phyloP scores from a whole-genome alignment of 2,797 vertebrate genomes.

The Phalanger gymnotis region DNA sequence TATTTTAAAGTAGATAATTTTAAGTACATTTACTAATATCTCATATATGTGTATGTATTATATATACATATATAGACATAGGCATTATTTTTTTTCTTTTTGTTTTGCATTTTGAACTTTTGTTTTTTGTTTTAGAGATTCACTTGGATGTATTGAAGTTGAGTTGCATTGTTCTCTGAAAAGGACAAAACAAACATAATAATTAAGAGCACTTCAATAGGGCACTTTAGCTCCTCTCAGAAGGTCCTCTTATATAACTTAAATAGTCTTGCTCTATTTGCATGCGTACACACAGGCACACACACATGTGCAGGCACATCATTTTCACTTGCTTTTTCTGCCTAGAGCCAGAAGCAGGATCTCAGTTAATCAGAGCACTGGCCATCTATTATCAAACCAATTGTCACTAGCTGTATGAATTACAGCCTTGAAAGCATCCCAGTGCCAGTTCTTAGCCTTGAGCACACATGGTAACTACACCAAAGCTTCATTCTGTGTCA shows the following conservation, averaged over 20 bases:
- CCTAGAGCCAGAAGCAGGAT: not conserved
- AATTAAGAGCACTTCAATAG: too few species aligned
- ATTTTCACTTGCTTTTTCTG: not conserved
- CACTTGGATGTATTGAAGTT: too few species aligned
- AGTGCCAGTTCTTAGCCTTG: not conserved
- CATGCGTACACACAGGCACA: too few species aligned
- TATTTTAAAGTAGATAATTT: not conserved
- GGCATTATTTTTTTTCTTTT: not conserved
- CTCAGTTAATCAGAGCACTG: not conserved
- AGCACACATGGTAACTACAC: not conserved
- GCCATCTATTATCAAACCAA: not conserved
- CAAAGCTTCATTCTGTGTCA: not conserved
- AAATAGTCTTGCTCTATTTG: not conserved
- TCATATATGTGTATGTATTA: not conserved
- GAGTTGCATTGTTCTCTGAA: too few species aligned
- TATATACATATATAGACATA: too few species aligned
- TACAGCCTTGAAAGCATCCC: not conserved
- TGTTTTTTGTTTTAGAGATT: not conserved
- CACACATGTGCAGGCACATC: too few species aligned
- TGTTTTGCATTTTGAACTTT: not conserved
- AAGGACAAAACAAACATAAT: too few species aligned
- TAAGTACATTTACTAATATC: not conserved
- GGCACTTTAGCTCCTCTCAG: too few species aligned
- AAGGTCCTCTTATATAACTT: not conserved
- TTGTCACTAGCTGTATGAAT: not conserved